Conservation (phyloP, 1,140 invertebrate genomes). For the Trachymyrmex septentrionalis region DNA sequence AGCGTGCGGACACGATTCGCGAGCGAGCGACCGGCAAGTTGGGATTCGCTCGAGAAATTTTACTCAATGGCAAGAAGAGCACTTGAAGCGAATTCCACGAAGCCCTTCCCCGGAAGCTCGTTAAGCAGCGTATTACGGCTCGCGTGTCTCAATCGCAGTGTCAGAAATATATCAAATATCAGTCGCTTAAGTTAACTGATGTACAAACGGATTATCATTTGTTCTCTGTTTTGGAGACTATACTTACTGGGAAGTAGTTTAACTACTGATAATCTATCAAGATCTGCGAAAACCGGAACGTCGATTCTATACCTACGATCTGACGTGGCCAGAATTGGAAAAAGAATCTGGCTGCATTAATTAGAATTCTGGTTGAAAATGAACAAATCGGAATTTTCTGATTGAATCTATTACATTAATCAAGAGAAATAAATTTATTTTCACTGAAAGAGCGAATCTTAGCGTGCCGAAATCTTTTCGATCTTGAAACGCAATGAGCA, state of each 20-base stretch:
- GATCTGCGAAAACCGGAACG: neutral
- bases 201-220: neutral
- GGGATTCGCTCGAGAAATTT: slow-evolving; percentile 67
- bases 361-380: no score
- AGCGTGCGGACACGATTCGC: slow-evolving; percentile 20
- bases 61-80: slow-evolving; percentile 74
- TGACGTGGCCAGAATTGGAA: no score
- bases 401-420: no score
- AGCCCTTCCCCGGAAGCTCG: slow-evolving; percentile 46
- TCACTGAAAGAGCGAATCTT: no score
- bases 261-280: neutral
- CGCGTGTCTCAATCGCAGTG: neutral
- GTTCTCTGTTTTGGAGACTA: neutral
- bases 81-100: slow-evolving; percentile 72
- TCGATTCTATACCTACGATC: no score
- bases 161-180: slow-evolving; percentile 3
- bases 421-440: no score
- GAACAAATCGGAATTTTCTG: no score
- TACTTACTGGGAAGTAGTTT: neutral
- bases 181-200: neutral
- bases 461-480: no score
- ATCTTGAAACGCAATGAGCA: no score
- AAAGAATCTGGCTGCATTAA: no score
- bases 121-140: slow-evolving; percentile 29
- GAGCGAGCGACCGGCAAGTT: neutral